A percentile compares a stretch with the other conserved stretches of the same genome.
These are phyloP conservation scores for Ammospiza nelsoni DNA, from an alignment of 2,113 vertebrate genomes.

Conservation along the genomic window DNA sequence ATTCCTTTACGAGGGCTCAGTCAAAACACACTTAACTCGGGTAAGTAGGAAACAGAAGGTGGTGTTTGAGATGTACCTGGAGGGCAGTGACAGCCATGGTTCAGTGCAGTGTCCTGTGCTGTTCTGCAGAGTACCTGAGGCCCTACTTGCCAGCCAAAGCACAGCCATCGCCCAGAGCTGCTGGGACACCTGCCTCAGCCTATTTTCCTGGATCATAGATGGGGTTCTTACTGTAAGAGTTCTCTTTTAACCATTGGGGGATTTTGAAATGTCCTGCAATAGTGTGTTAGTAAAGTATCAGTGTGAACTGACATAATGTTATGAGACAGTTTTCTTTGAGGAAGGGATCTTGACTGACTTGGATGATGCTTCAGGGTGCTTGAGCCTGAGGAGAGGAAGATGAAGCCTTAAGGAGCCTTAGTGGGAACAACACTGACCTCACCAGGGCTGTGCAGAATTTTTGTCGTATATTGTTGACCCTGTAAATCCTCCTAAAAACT, in stretches of 20 bases:
- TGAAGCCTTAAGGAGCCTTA: background rate
- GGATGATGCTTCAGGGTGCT: background rate
- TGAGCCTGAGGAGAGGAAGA: background rate
- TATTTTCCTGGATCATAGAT: constrained; percentile 84
- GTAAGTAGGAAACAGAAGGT: background rate
- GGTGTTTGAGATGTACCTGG: background rate
- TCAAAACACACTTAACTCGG: constrained; percentile 73
- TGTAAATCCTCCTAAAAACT: background rate
- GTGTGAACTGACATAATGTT: background rate
- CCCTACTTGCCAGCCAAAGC: background rate
- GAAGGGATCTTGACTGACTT: background rate
- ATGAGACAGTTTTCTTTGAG: background rate
- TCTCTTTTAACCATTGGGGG: background rate
- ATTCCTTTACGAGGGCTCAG: constrained; percentile 85
- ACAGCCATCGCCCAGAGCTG: constrained; percentile 13
- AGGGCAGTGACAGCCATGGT: fast-evolving
- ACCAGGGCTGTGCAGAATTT: background rate
- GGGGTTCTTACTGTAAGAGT: background rate
- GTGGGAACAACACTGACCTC: fast-evolving
- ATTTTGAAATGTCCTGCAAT: background rate
- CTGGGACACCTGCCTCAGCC: constrained; percentile 72
- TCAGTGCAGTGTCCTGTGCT: background rate
- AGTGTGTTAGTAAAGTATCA: background rate
- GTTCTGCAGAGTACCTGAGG: constrained; percentile 77
- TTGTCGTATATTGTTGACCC: background rate